Percentiles rank a stretch among this genome's conserved stretches.
These are phyloP conservation scores for Ispidina picta DNA, from an alignment of 2,797 vertebrate genomes.

Conservation along the genomic window DNA sequence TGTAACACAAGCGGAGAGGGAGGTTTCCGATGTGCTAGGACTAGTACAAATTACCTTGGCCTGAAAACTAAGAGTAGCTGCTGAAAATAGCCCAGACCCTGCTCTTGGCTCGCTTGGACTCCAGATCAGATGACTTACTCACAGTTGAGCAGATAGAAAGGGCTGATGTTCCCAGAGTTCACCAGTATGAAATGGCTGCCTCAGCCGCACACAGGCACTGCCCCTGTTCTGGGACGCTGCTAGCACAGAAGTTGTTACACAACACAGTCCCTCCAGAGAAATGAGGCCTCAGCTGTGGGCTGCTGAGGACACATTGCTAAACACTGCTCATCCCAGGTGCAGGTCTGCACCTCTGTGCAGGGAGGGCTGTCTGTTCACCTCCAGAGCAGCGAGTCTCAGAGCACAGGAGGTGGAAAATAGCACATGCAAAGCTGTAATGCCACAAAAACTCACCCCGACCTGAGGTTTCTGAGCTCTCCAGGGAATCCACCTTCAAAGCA, in stretches of 20 bases:
- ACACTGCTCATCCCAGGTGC: not conserved
- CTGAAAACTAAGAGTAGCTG: not conserved
- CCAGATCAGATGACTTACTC: constrained; percentile 53
- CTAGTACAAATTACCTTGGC: constrained; percentile 45
- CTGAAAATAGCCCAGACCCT: constrained; percentile 48
- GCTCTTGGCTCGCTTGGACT: not conserved
- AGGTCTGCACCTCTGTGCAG: not conserved
- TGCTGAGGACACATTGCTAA: not conserved
- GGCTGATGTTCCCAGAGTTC: not conserved
- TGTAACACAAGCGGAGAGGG: constrained; percentile 1
- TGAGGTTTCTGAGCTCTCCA: constrained; percentile 94
- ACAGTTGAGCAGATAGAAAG: constrained; percentile 24
- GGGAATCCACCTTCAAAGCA: constrained; percentile 93
- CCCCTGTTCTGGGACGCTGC: not conserved
- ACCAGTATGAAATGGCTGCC: not conserved
- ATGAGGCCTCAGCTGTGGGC: not conserved
- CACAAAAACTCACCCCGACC: constrained; percentile 80
- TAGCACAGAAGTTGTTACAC: constrained; percentile 13
- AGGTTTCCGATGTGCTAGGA: not conserved
- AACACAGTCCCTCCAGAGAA: not conserved
- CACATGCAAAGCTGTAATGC: constrained; percentile 43
- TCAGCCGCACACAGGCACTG: not conserved
- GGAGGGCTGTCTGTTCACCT: not conserved
- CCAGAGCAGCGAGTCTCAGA: not conserved
- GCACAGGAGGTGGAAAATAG: not conserved